These are phyloP conservation scores for Prionace glauca DNA, from an alignment of 2,797 vertebrate species.

Conservation along the genomic window DNA sequence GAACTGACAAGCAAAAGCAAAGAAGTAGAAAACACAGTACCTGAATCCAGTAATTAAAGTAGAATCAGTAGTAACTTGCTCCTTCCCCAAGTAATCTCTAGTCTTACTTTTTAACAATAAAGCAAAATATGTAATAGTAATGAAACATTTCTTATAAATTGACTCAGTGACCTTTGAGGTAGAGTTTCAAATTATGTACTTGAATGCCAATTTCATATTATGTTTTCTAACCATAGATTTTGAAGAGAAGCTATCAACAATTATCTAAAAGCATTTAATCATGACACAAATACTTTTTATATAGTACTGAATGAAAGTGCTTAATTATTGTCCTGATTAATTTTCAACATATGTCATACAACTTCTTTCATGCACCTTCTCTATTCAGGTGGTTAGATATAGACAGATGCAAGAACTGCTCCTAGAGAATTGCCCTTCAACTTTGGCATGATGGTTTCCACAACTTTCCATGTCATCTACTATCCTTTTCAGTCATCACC, in stretches of 20 bases:
- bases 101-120: neutral
- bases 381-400: neutral
- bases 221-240: neutral
- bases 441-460: neutral
- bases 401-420: neutral
- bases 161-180: neutral
- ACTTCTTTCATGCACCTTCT: neutral
- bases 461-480: neutral
- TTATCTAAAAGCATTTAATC: neutral
- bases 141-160: neutral
- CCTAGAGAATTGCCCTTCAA: neutral
- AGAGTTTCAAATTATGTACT: neutral
- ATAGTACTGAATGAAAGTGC: neutral
- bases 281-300: neutral
- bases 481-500: neutral
- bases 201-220: neutral
- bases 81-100: neutral
- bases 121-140: neutral
- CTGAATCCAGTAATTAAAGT: neutral
- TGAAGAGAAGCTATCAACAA: neutral
- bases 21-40: neutral
- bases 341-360: neutral
- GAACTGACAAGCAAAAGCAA: neutral
- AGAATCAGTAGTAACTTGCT: neutral
- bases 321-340: neutral